Base-by-base conservation (phyloP, 92 coral and sea anemone species). In the Parazoanthus darwini region DNA sequence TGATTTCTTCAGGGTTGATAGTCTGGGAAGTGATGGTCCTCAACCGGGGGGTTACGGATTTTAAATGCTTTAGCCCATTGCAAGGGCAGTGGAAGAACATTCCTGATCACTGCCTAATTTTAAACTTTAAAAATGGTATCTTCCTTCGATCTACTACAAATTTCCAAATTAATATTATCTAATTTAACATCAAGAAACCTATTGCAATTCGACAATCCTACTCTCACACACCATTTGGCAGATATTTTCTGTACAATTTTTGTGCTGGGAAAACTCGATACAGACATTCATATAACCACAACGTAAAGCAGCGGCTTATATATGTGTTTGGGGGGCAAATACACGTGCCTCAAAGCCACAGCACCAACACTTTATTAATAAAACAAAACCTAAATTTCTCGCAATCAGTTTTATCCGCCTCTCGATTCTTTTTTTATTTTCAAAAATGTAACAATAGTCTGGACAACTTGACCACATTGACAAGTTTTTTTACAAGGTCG, bases 321-420 rank as follows among this genome's bases (percentile, higher is more conserved):
- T 46, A 76, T 18, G 4, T 59, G 73, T 51, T 63, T 51, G 11
- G n/a, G 33, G 20, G 73, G 29, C 74, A 59, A 43, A 71, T 50
- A 86, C 88, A 89, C 90, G 90, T 89, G 94, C 92, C 84, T 2
- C 0, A 3, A 13, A 15, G 59, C 59, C 74, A 51, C 80, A 92
- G 78, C 70, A 86, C 66, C 29, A 89, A 80, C 74, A 89, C 90
- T 86, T 81, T 81, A 92, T 92, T 70, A 86, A 89, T 86, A 92
- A 89, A 92, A 92, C 94, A 83, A 76, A 89, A 89, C 89, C 37
- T 29, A 48, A 80, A 65, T n/a, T 84, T 84, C 79, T 84, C 87
- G 79, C 29, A 70, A 71, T 75, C 63, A 72, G 8, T 85, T 82
- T 5, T 63, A 43, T 37, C 43, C 46, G 26, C 82, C 51, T 79